Percentiles rank a stretch among this genome's conserved stretches.
These are phyloP conservation scores for Himalopsyche tibetana DNA, from an alignment of 2,888 invertebrate species.

Conservation along the genomic window DNA sequence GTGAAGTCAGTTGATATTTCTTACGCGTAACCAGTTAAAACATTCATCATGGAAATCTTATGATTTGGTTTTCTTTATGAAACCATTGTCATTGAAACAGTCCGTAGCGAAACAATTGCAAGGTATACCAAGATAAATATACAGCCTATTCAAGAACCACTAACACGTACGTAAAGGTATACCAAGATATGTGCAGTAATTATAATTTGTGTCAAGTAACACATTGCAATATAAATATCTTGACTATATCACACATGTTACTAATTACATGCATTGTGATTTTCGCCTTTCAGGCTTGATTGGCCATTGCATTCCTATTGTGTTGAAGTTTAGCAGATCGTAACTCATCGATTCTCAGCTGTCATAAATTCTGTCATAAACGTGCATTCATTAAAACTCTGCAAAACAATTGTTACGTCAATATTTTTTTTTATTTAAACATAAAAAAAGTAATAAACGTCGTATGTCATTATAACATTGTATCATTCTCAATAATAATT, in stretches of 20 bases:
- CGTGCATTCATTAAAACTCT: not conserved
- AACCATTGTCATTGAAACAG: too few species aligned
- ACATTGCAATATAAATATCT: slow-evolving; percentile 17
- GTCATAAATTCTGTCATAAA: slow-evolving; percentile 19
- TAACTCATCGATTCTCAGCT: slow-evolving; percentile 10
- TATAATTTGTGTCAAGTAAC: slow-evolving; percentile 5
- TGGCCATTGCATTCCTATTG: slow-evolving; percentile 33
- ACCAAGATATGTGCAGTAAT: not conserved
- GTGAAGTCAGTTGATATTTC: too few species aligned
- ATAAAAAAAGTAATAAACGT: too few species aligned
- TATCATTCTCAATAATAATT: too few species aligned
- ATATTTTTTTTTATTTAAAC: too few species aligned
- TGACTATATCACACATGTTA: slow-evolving; percentile 1
- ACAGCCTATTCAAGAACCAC: not conserved
- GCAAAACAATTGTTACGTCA: too few species aligned
- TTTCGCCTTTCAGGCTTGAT: slow-evolving; percentile 9
- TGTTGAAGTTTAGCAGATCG: not conserved
- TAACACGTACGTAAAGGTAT: not conserved
- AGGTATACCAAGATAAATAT: not conserved
- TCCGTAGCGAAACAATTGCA: too few species aligned
- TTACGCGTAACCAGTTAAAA: too few species aligned
- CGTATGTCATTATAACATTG: too few species aligned
- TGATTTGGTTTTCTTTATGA: too few species aligned
- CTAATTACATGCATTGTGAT: slow-evolving; percentile 40
- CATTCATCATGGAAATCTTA: too few species aligned